phyloP scores from a whole-genome alignment of 1,140 invertebrate species.

The Neuroterus valhalla region DNA sequence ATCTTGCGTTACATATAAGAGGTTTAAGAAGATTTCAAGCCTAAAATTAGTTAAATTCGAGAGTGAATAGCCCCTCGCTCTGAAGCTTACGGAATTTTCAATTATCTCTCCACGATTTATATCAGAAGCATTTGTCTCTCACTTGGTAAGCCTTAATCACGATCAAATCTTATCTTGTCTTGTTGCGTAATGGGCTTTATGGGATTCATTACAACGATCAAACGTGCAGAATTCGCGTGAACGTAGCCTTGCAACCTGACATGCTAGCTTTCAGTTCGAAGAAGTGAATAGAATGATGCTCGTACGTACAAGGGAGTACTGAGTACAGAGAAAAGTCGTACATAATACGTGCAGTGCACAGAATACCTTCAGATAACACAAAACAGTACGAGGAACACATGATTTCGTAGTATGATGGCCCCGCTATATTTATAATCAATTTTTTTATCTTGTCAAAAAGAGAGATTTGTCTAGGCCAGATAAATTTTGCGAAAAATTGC shows the following conservation, averaged over 20 bases:
- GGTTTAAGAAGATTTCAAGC: no score
- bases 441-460: neutral
- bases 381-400: neutral
- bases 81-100: no score
- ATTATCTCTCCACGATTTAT: no score
- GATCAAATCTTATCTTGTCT: constrained; percentile 3
- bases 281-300: constrained; percentile 8
- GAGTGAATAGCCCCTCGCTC: no score
- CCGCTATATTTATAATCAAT: constrained; percentile 8
- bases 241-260: neutral
- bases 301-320: neutral
- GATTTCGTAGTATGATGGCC: constrained; percentile 11
- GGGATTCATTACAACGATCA: neutral
- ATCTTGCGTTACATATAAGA: no score
- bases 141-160: neutral
- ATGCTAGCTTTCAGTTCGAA: constrained; percentile 17
- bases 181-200: neutral
- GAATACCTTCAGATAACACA: constrained; percentile 15
- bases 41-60: no score
- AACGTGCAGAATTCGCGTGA: constrained; percentile 9
- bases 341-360: neutral
- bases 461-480: neutral
- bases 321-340: constrained; percentile 9
- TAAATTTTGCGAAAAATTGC: constrained; percentile 1
- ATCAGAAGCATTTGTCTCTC: neutral